A percentile compares a stretch with the other conserved stretches of the same genome.
These are phyloP conservation scores for Hyles vespertilio DNA, from an alignment of 1,140 invertebrate species.

Conservation along the genomic window DNA sequence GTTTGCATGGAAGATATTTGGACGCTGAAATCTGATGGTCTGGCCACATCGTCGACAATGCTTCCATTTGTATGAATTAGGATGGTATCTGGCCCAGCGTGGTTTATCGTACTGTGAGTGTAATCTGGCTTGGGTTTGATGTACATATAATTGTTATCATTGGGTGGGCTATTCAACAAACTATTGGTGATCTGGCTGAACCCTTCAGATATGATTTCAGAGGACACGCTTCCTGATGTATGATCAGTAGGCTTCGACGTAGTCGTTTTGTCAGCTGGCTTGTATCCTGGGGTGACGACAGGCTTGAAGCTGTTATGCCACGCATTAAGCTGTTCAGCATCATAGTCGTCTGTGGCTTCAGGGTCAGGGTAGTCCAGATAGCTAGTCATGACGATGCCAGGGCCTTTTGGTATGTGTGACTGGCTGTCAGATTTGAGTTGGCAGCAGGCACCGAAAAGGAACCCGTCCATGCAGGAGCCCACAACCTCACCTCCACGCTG, in stretches of 20 bases:
- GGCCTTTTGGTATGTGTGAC: constrained; percentile 67
- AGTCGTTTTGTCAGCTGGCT: constrained; percentile 45
- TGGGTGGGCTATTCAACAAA: constrained; percentile 63
- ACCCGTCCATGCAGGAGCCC: constrained; percentile 93
- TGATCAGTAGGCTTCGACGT: constrained; percentile 47
- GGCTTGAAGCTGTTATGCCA: constrained; percentile 69
- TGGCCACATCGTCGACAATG: constrained; percentile 74
- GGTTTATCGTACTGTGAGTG: constrained; percentile 76
- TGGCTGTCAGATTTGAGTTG: constrained; percentile 74
- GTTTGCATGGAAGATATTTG: constrained; percentile 71
- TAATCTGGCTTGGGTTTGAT: constrained; percentile 64
- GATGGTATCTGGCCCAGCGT: constrained; percentile 80
- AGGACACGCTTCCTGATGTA: constrained; percentile 48
- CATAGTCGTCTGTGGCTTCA: constrained; percentile 51
- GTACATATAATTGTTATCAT: constrained; percentile 57
- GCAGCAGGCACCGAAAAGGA: constrained; percentile 94
- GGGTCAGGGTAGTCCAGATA: constrained; percentile 63
- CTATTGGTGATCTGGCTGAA: constrained; percentile 75
- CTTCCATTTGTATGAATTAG: constrained; percentile 80
- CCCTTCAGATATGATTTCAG: constrained; percentile 61
- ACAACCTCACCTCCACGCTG: constrained; percentile 88
- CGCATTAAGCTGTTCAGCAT: constrained; percentile 54
- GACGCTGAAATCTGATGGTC: constrained; percentile 78
- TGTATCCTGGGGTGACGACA: constrained; percentile 63
- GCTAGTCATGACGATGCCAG: constrained; percentile 64